These are phyloP conservation scores for Glareola pratincola DNA, from an alignment of 2,113 vertebrate genomes.

Conservation along the genomic window DNA sequence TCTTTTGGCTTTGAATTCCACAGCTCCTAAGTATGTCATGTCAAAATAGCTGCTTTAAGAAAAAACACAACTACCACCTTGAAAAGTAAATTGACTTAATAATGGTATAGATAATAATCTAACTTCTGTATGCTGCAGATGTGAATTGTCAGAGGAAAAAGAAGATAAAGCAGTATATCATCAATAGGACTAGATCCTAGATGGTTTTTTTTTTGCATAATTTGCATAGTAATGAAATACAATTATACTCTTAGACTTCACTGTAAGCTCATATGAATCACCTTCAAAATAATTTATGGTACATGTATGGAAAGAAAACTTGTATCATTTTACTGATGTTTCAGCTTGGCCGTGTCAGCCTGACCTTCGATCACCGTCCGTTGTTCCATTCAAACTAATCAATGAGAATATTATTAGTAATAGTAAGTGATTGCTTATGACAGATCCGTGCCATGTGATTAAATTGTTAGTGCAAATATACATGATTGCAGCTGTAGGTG, in stretches of 20 bases:
- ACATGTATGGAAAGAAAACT: background rate
- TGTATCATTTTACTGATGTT: background rate
- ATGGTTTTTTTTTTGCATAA: slow-evolving; percentile 60
- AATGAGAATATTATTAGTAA: slow-evolving; percentile 33
- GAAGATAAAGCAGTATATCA: slow-evolving; percentile 70
- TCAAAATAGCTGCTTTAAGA: slow-evolving; percentile 21
- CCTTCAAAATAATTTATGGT: slow-evolving; percentile 37
- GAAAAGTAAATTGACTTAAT: slow-evolving; percentile 62
- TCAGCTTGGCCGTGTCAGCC: background rate
- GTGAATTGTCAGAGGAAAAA: slow-evolving; percentile 55
- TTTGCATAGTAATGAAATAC: slow-evolving; percentile 74
- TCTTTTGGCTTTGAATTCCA: background rate
- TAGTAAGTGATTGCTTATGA: background rate
- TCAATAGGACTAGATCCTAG: slow-evolving; percentile 68
- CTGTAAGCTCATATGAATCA: slow-evolving; percentile 53
- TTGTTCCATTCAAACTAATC: slow-evolving; percentile 21
- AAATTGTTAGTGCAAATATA: background rate
- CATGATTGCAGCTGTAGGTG: background rate
- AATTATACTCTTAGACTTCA: slow-evolving; percentile 31
- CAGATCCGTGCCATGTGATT: slow-evolving; percentile 1
- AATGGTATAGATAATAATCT: slow-evolving; percentile 68
- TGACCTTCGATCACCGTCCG: slow-evolving; percentile 44
- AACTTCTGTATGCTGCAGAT: slow-evolving; percentile 63
- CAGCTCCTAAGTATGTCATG: background rate
- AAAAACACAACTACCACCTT: slow-evolving; percentile 23